Evolutionary conservation across 2,113 vertebrate species (phyloP), one percentile per base, ranked within the genome.

Genomic region (Erythrocebus patas): DNA sequence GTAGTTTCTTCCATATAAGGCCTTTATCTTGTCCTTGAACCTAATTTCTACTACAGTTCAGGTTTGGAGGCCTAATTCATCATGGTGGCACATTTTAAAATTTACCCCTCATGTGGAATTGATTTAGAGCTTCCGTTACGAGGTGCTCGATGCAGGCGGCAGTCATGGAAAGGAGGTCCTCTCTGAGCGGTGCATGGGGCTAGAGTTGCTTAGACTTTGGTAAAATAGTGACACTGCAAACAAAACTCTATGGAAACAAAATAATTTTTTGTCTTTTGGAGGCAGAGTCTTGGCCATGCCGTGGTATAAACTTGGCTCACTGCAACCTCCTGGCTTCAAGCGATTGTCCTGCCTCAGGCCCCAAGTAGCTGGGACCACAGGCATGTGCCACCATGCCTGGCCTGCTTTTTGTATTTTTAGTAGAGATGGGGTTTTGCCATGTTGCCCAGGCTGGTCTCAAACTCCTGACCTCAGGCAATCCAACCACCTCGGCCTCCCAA

Each of bases 141-240:
- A 25, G n/a, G 9, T 14, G 22, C 59, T n/a, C 45, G 82, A 35
- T 30, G 35, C 17, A 48, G 96, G 78, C 91, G 89, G 16, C 0
- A 0, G 5, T 70, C 23, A 6, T 1, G 30, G 73, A 48, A 30
- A 82, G 38, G 55, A 20, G 45, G 10, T 45, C 6, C 0, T 12
- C 16, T 22, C 79, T 40, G 52, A 64, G 93, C 23, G 22, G 16
- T 20, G 52, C 35, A 9, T 11, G 35, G 55, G 14, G 5, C 43
- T 18, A 13, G 25, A 45, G 23, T 27, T 57, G n/a, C 5, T 5
- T 18, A 12, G 35, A 50, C 23, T 48, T n/a, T 13, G 25, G 43
- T 50, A 8, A 13, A 38, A n/a, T 10, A 14, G 48, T 27, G 8
- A 55, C 12, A 2, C 6, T 32, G 50, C 0, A 18, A n/a, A 43